Conservation (phyloP, 2,113 vertebrate genomes). For the Gobio gobio region DNA sequence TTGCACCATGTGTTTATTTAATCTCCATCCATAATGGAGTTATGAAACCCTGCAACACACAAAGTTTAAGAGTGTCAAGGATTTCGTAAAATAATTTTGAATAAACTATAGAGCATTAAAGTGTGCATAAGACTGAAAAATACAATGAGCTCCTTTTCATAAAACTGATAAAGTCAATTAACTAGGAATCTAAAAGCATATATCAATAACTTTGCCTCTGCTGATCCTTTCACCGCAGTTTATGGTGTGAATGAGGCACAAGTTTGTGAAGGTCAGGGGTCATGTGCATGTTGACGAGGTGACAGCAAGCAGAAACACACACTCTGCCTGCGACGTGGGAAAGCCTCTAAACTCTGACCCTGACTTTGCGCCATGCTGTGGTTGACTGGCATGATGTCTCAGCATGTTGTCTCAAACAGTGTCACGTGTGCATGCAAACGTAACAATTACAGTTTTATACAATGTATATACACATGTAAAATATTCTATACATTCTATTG, state of each 20-base stretch:
- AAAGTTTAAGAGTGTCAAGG: background rate
- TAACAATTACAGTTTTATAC: background rate
- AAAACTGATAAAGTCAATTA: background rate
- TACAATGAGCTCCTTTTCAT: background rate
- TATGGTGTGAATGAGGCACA: constrained; percentile 26
- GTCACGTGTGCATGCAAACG: background rate
- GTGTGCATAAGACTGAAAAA: background rate
- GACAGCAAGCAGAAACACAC: constrained; percentile 68
- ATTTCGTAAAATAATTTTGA: background rate
- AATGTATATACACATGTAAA: background rate
- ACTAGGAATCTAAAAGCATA: background rate
- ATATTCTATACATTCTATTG: background rate
- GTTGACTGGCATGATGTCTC: constrained; percentile 57
- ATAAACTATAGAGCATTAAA: background rate
- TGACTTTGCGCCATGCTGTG: constrained; percentile 32
- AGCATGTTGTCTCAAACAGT: constrained; percentile 53
- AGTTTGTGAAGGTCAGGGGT: constrained; percentile 48
- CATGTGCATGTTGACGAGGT: constrained; percentile 58
- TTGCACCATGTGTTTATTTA: constrained; percentile 30
- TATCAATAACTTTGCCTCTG: background rate
- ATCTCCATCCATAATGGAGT: constrained; percentile 24
- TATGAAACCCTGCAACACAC: background rate
- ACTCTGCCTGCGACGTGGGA: constrained; percentile 69
- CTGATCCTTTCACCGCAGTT: background rate
- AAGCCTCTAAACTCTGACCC: constrained; percentile 64